Conservation (phyloP, 35 echinoderm and acorn worm genomes). For the Ophioderma brevispina region DNA sequence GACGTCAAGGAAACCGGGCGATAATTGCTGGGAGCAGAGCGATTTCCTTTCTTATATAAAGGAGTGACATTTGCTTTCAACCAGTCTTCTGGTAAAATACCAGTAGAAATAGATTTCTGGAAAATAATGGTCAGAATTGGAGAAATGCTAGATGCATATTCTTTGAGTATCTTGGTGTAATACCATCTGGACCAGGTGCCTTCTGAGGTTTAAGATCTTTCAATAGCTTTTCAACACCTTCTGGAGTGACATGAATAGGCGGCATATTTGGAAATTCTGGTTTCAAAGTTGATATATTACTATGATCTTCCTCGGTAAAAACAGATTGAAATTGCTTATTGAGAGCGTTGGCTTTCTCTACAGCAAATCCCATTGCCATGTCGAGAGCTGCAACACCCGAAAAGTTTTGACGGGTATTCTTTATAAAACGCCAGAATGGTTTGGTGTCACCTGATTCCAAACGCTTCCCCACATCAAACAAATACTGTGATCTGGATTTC, state of each 20-base stretch:
- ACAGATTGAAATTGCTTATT: conserved; percentile 36
- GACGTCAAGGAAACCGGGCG: too few species aligned
- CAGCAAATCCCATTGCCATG: background rate
- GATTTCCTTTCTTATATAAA: too few species aligned
- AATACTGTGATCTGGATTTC: conserved; percentile 4
- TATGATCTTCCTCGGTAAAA: conserved; percentile 22
- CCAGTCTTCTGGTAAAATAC: background rate
- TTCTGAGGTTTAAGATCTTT: conserved; percentile 38
- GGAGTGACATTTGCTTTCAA: background rate
- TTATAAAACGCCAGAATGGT: conserved; percentile 39
- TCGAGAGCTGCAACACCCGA: background rate
- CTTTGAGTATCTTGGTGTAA: conserved; percentile 37
- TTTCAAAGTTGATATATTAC: background rate
- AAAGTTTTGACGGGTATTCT: background rate
- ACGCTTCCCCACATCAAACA: background rate
- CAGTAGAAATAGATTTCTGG: background rate
- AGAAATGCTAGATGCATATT: conserved; percentile 23
- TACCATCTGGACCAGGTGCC: conserved; percentile 24
- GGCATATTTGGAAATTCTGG: background rate
- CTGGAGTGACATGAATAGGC: background rate
- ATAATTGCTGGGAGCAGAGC: too few species aligned
- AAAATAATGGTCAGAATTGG: background rate
- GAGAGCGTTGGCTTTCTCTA: conserved; percentile 11
- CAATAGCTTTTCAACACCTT: conserved; percentile 24
- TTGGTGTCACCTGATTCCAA: conserved; percentile 8